Evolutionary conservation across 2,888 invertebrate genomes (phyloP), one percentile per base, ranked within the genome.

Genomic region (Lasioglossum marginatum): DNA sequence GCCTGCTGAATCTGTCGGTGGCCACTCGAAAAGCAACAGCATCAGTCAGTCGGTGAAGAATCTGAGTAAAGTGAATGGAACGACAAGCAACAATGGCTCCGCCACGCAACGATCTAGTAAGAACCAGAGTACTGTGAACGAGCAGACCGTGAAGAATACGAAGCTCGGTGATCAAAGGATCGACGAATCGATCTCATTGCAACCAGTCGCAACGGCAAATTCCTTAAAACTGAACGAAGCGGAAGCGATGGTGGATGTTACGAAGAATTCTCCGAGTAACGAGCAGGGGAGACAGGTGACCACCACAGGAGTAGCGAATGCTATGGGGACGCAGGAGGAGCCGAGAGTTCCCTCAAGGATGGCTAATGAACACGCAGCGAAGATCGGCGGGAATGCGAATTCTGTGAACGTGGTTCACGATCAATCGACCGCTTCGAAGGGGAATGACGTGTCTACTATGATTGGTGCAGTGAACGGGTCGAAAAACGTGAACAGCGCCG

Each of bases 401-500:
- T 16, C 80, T 12, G 72, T n/a, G 16, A 66, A 63, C 14, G 57
- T 63, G 2, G 70, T 66, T 27, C 37, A 8, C 16, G 72, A 81
- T 27, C 77, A 77, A 27, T 43, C 77, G 23, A 71, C 63, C 37
- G 34, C 31, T 16, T 10, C 79, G 57, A 75, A 66, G 77, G 77
- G 71, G 70, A 87, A 88, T 52, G 86, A 76, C 45, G 85, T 77
- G 70, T 68, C 82, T n/a, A 45, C 16, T 45, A 82, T 27, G 37
- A 63, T 48, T 23, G 87, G 81, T 78, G 80, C 89, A 52, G 89
- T 86, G 81, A 91, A 90, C 66, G 86, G 82, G 23, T 2, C 76
- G 68, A 77, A 83, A 52, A 90, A 86, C 77, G 90, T 85, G 87
- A 88, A 91, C 79, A 89, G 87, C 79, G 87, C 87, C 10, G 87